Conservation (phyloP, 1,140 invertebrate species). For the Zaprionus capensis region DNA sequence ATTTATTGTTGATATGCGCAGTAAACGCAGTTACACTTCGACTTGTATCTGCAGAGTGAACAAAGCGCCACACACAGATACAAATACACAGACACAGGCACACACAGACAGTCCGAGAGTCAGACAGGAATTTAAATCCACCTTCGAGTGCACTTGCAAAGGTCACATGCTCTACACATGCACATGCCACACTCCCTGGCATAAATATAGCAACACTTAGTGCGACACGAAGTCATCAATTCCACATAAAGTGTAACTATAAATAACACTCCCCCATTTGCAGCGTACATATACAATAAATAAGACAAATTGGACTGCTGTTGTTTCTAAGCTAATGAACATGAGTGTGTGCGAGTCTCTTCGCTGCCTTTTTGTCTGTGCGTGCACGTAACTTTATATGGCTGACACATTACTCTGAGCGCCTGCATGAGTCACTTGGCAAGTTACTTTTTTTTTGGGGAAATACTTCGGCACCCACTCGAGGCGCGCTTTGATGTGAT, state of each 20-base stretch:
- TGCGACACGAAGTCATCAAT: constrained; percentile 1
- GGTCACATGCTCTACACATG: neutral
- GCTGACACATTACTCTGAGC: constrained; percentile 36
- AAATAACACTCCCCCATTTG: neutral
- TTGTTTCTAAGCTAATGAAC: neutral
- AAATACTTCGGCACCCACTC: constrained; percentile 24
- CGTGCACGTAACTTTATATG: constrained; percentile 25
- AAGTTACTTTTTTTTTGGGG: constrained; percentile 29
- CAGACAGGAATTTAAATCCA: neutral
- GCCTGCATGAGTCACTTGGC: constrained; percentile 25
- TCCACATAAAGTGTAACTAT: neutral
- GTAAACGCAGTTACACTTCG: constrained; percentile 27
- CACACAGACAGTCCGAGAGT: neutral
- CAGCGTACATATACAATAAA: neutral
- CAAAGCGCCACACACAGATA: constrained; percentile 47
- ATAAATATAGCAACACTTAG: constrained; percentile 8
- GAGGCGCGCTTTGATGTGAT: constrained; percentile 11
- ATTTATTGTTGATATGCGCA: constrained; percentile 48
- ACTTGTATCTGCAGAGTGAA: constrained; percentile 10
- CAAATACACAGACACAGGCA: neutral
- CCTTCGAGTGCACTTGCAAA: constrained; percentile 8
- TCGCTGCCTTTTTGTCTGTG: constrained; percentile 17
- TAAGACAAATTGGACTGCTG: neutral
- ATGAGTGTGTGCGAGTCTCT: neutral
- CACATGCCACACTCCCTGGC: neutral